Conservation (phyloP, 1,140 invertebrate species). For the Dolichoris vasculosae region DNA sequence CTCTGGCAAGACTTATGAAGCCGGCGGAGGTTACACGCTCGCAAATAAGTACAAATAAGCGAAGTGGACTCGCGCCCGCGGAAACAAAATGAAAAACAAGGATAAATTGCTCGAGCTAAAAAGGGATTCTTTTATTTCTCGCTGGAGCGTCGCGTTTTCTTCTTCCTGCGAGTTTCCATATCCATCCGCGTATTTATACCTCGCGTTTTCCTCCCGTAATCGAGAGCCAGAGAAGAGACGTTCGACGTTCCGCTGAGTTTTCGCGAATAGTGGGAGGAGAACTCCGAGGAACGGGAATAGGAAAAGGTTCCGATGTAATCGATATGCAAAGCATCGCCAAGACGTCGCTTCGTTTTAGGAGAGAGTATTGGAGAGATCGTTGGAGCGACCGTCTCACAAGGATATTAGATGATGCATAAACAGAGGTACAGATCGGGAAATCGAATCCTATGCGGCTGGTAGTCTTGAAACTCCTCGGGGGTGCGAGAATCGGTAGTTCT, state of each 20-base stretch:
- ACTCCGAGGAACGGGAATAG: too few species aligned
- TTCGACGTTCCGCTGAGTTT: background rate
- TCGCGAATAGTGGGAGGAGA: too few species aligned
- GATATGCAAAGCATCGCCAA: too few species aligned
- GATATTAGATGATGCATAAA: background rate
- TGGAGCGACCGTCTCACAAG: too few species aligned
- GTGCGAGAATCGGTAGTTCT: too few species aligned
- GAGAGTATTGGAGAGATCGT: too few species aligned
- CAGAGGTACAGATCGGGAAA: too few species aligned
- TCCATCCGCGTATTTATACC: background rate
- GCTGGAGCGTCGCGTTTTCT: background rate
- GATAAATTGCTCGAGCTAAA: background rate
- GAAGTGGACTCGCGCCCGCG: background rate
- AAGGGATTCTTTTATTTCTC: background rate
- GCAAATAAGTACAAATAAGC: slow-evolving; percentile 18
- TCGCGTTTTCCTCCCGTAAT: background rate
- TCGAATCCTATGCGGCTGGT: too few species aligned
- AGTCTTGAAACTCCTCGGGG: too few species aligned
- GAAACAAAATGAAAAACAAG: background rate
- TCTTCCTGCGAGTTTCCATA: background rate
- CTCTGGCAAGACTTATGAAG: background rate
- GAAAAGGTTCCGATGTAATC: too few species aligned
- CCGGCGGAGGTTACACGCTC: background rate
- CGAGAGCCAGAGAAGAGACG: background rate
- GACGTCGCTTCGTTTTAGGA: too few species aligned